These are phyloP conservation scores for Drosophila picticornis DNA, from an alignment of 2,888 invertebrate species.

Conservation along the genomic window DNA sequence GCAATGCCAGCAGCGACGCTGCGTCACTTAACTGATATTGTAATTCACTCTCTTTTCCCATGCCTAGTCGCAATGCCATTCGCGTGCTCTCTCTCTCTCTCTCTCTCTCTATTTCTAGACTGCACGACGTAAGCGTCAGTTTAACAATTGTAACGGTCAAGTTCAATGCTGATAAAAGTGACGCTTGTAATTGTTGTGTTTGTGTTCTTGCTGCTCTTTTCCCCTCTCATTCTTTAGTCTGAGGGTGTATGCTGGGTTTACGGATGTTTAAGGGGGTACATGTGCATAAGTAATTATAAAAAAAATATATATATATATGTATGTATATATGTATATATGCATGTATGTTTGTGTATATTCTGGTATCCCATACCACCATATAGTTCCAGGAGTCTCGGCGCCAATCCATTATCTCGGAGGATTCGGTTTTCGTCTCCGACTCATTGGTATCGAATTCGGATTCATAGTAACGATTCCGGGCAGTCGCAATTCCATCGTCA, in stretches of 20 bases:
- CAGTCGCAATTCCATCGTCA: not conserved
- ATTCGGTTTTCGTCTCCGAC: fast-evolving
- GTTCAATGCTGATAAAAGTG: conserved; percentile 46
- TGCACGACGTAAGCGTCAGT: conserved; percentile 1
- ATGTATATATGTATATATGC: not conserved
- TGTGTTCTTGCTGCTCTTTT: not conserved
- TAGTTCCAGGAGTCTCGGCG: conserved; percentile 1
- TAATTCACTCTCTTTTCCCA: conserved; percentile 3
- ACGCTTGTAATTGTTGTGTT: not conserved
- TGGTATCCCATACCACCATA: conserved; percentile 14
- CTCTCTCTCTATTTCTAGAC: not conserved
- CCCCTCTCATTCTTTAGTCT: not conserved
- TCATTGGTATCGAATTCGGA: conserved; percentile 20
- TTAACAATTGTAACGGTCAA: conserved; percentile 30
- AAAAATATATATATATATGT: not conserved
- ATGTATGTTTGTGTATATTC: not conserved
- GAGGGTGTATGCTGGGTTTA: not conserved
- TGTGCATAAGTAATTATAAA: not conserved
- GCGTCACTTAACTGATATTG: conserved; percentile 24
- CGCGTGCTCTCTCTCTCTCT: not conserved
- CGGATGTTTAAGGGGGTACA: not conserved
- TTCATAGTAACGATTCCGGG: conserved; percentile 20
- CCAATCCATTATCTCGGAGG: conserved; percentile 3
- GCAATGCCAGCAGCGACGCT: conserved; percentile 2
- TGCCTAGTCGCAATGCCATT: not conserved